phyloP scores from a whole-genome alignment of 2,888 invertebrate species.

The Antheraea yamamai region DNA sequence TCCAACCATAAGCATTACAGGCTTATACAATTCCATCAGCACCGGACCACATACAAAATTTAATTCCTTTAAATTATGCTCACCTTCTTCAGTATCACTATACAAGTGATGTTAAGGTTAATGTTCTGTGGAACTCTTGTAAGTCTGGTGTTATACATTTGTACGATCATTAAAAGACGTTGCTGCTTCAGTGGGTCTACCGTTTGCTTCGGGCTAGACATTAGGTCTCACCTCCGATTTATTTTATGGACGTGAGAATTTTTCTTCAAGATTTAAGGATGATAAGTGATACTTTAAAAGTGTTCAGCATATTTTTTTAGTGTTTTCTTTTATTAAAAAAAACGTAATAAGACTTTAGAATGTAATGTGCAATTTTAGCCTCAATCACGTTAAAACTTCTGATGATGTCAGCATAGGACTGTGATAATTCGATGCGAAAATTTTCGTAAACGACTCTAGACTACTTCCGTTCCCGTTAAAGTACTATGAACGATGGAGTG shows the following conservation, averaged over 20 bases:
- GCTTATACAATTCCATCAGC: conserved; percentile 52
- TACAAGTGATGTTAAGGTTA: conserved; percentile 27
- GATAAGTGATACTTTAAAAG: conserved; percentile 43
- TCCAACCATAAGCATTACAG: conserved; percentile 57
- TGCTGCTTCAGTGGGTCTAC: conserved; percentile 79
- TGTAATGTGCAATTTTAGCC: background rate
- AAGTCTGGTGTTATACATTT: conserved; percentile 39
- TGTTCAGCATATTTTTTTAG: background rate
- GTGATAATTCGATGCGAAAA: too few species aligned
- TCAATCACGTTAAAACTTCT: too few species aligned
- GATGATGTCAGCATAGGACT: too few species aligned
- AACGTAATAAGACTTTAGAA: background rate
- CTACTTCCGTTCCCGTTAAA: background rate
- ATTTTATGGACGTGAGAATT: conserved; percentile 77
- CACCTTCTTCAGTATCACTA: conserved; percentile 43
- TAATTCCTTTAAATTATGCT: conserved; percentile 29
- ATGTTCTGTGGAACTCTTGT: conserved; percentile 57
- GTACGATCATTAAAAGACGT: conserved; percentile 54
- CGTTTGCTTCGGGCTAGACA: conserved; percentile 77
- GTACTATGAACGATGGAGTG: background rate
- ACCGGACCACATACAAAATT: conserved; percentile 38
- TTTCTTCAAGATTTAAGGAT: conserved; percentile 54
- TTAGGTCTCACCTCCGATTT: conserved; percentile 65
- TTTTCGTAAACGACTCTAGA: too few species aligned
- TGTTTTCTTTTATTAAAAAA: background rate